Evolutionary conservation across 1,140 invertebrate genomes (phyloP).

Genomic region (Pachypsylla venusta): DNA sequence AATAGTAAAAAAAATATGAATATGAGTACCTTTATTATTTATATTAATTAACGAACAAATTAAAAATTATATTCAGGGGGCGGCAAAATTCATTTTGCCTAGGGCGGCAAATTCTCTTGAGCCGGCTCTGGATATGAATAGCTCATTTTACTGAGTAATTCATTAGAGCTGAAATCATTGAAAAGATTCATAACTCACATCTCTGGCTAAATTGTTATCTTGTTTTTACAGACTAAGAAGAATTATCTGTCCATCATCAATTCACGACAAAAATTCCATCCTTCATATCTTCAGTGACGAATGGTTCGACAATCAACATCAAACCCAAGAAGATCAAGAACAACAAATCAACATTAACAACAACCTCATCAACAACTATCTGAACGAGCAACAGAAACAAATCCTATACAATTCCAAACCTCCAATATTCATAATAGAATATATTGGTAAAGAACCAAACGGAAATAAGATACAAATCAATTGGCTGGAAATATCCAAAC

Average conservation of each 20-base stretch:
- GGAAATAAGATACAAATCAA: constrained; percentile 49
- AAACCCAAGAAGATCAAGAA: constrained; percentile 21
- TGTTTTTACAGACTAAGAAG: constrained; percentile 39
- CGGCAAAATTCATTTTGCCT: too few relatives aligned
- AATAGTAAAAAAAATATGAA: too few relatives aligned
- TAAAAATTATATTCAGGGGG: too few relatives aligned
- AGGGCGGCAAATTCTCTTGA: too few relatives aligned
- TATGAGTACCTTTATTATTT: too few relatives aligned
- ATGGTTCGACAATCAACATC: constrained; percentile 36
- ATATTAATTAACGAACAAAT: too few relatives aligned
- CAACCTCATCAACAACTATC: neutral
- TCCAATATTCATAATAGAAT: constrained; percentile 51
- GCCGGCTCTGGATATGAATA: too few relatives aligned
- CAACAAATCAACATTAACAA: constrained; percentile 20
- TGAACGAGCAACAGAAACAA: neutral
- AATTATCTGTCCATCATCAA: constrained; percentile 54
- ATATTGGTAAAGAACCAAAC: constrained; percentile 46
- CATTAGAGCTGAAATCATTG: too few relatives aligned
- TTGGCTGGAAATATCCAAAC: constrained; percentile 64
- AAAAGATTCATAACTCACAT: too few relatives aligned
- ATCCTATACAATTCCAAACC: constrained; percentile 25
- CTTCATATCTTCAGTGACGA: constrained; percentile 60
- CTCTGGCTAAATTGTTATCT: neutral
- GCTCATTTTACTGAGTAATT: too few relatives aligned
- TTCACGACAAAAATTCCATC: constrained; percentile 44